Conservation (phyloP, 2,113 vertebrate genomes). For the Cromileptes altivelis region DNA sequence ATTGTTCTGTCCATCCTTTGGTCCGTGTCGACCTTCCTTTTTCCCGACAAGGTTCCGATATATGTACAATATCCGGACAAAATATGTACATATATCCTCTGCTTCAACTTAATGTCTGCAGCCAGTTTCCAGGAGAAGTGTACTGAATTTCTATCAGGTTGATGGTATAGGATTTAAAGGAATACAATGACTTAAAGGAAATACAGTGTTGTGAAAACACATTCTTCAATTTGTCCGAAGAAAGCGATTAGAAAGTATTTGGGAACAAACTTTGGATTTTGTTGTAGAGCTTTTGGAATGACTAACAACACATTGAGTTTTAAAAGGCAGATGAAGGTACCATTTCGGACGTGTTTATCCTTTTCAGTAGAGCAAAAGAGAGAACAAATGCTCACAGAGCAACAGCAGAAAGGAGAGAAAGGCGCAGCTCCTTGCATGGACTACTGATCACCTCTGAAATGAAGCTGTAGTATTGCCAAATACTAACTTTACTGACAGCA, state of each 20-base stretch:
- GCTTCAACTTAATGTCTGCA: constrained; percentile 48
- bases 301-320: background rate
- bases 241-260: background rate
- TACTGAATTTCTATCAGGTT: background rate
- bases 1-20: constrained; percentile 4
- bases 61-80: constrained; percentile 26
- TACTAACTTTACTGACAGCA: background rate
- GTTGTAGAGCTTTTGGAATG: background rate
- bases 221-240: background rate
- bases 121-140: constrained; percentile 3
- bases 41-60: constrained; percentile 24
- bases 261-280: background rate
- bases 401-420: background rate
- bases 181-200: constrained; percentile 42
- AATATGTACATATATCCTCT: constrained; percentile 45
- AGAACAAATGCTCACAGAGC: constrained; percentile 10
- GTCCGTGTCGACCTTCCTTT: constrained; percentile 1
- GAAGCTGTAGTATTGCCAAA: constrained; percentile 6
- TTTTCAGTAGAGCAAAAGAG: background rate
- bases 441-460: background rate
- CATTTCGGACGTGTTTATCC: background rate
- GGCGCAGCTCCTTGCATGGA: constrained; percentile 20
- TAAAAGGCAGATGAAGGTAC: background rate
- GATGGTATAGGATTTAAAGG: constrained; percentile 43
- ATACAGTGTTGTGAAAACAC: background rate